Base-by-base conservation (phyloP, 2,888 invertebrate genomes). In the Chymomyza caudatula region DNA sequence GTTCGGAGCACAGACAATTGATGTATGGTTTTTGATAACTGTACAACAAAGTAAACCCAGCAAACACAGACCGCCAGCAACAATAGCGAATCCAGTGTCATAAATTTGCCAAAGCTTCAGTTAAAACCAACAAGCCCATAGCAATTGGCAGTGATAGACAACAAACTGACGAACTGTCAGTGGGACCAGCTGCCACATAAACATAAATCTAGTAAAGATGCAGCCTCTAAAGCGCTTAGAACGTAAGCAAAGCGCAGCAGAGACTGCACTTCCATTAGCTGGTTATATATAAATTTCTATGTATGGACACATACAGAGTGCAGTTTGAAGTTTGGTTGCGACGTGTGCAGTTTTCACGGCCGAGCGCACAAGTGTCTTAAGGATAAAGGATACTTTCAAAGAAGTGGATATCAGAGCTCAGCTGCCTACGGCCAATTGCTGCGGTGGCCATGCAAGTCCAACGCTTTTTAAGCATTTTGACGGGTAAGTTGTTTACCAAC, bases 141-240 rank as follows among this genome's bases (percentile, higher is more conserved):
- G 23, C 55, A 25, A 55, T 37, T 29, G n/a, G n/a, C n/a, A n/a
- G n/a, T 17, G 63, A 60, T n/a, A n/a, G n/a, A n/a, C n/a, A 65
- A 65, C 67, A 44, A 59, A 63, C 58, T 42, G 20, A 65, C 65
- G 57, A 55, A 61, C 56, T 66, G 65, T 66, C 66, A 71, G 60
- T 65, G 19, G 19, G n/a, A 47, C 56, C 76, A 81, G 73, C 87
- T 88, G 87, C 76, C 84, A 64, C 63, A 77, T 79, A 75, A 74
- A 89, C 89, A 87, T 89, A 88, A 89, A 89, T 89, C 85, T 81
- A 62, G 67, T 73, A 84, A 78, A 88, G 85, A 86, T 82, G 78
- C 56, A 66, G 65, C 83, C 51, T 6, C 51, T 13, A 15, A 54
- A 53, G 1, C 6, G 51, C 11, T 22, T 51, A 47, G 20, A 51